phyloP scores from a whole-genome alignment of 2,888 invertebrate genomes.

The Lysandra coridon region DNA sequence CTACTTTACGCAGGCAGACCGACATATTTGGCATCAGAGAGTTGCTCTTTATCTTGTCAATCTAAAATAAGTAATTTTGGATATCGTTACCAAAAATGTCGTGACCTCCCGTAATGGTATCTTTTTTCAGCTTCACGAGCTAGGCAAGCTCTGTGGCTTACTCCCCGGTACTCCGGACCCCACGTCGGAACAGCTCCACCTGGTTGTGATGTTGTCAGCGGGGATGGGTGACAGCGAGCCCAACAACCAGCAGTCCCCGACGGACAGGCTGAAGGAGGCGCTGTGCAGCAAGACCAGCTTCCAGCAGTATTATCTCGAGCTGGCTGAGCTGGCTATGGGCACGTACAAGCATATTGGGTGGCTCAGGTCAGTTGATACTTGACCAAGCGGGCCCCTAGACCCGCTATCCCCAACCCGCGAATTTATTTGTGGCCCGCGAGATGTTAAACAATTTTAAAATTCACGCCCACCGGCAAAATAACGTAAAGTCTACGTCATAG shows the following conservation, averaged over 20 bases:
- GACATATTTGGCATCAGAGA: too few species aligned
- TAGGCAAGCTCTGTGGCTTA: constrained; percentile 94
- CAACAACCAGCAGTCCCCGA: constrained; percentile 80
- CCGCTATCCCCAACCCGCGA: too few species aligned
- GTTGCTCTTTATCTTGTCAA: too few species aligned
- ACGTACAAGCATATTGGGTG: constrained; percentile 96
- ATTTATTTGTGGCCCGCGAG: too few species aligned
- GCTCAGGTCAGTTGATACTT: constrained; percentile 61
- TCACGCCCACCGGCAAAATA: too few species aligned
- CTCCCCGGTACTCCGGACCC: constrained; percentile 89
- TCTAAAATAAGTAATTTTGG: too few species aligned
- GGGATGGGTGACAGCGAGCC: constrained; percentile 91
- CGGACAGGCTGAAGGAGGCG: constrained; percentile 93
- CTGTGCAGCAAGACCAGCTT: constrained; percentile 94
- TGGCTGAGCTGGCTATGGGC: constrained; percentile 96
- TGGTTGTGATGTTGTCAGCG: constrained; percentile 93
- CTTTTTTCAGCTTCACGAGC: constrained; percentile 84
- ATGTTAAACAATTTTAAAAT: too few species aligned
- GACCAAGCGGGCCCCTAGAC: too few species aligned
- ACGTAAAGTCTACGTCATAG: too few species aligned
- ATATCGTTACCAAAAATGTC: too few species aligned
- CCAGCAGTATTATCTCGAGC: constrained; percentile 93
- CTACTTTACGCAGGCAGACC: too few species aligned
- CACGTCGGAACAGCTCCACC: constrained; percentile 92
- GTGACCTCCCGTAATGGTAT: too few species aligned